These are phyloP conservation scores for Heterotis niloticus DNA, from an alignment of 2,113 vertebrate genomes.

Conservation along the genomic window DNA sequence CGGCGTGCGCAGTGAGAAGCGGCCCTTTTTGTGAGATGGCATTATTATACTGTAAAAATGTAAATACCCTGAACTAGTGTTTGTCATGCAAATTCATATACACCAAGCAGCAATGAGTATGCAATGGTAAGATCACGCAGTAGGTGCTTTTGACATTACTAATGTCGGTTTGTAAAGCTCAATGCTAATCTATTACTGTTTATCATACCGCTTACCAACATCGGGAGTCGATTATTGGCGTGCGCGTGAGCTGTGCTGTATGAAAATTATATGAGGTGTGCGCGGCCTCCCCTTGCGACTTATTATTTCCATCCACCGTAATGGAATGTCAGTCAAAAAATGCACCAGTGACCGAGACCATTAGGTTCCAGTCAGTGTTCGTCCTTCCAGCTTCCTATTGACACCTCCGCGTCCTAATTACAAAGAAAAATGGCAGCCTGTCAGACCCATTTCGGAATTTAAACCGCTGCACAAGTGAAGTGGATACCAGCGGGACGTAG, in stretches of 20 bases:
- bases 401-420: slow-evolving; percentile 20
- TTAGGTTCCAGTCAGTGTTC: background rate
- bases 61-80: background rate
- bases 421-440: background rate
- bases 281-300: background rate
- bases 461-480: background rate
- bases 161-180: background rate
- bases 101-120: background rate
- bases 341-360: slow-evolving; percentile 5
- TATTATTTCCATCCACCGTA: slow-evolving; percentile 6
- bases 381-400: slow-evolving; percentile 13
- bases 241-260: background rate
- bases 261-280: background rate
- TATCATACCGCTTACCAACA: background rate
- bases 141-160: background rate
- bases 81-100: background rate
- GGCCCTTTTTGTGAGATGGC: background rate
- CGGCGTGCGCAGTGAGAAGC: too few relatives aligned
- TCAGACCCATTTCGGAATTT: slow-evolving; percentile 10
- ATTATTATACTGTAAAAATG: background rate
- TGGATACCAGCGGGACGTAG: background rate
- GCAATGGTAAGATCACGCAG: background rate
- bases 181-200: background rate
- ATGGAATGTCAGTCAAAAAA: slow-evolving; percentile 10
- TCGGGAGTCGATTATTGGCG: background rate